These are phyloP conservation scores for Vanessa cardui DNA, from an alignment of 2,888 invertebrate genomes.

Conservation along the genomic window DNA sequence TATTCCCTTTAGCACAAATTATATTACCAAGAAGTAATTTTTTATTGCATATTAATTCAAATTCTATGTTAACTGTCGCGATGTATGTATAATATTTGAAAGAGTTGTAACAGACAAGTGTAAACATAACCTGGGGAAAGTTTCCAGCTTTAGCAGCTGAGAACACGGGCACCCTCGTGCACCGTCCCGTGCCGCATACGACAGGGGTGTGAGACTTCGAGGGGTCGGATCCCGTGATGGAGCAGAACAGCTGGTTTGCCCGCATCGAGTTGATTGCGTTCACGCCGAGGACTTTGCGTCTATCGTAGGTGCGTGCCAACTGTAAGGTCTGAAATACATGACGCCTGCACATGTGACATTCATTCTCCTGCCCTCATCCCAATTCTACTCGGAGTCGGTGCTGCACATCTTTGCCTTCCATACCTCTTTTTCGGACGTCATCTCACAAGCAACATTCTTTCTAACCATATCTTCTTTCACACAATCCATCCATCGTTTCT, in stretches of 20 bases:
- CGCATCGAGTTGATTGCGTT: constrained; percentile 73
- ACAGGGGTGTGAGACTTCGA: constrained; percentile 55
- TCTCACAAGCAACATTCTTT: too few relatives aligned
- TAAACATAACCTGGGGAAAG: constrained; percentile 55
- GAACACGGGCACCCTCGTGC: constrained; percentile 72
- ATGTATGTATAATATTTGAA: background rate
- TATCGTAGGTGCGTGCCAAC: constrained; percentile 55
- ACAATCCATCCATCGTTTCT: too few relatives aligned
- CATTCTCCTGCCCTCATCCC: too few relatives aligned
- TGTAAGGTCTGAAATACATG: constrained; percentile 59
- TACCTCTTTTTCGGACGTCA: too few relatives aligned
- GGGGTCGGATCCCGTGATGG: constrained; percentile 61
- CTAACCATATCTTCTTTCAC: too few relatives aligned
- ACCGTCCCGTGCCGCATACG: constrained; percentile 65
- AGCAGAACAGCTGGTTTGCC: constrained; percentile 70
- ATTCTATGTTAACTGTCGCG: too few relatives aligned
- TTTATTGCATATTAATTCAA: too few relatives aligned
- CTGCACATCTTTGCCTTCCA: too few relatives aligned
- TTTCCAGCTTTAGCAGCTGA: constrained; percentile 60
- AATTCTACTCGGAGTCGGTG: too few relatives aligned
- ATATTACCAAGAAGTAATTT: too few relatives aligned
- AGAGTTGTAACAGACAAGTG: background rate
- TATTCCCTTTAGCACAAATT: too few relatives aligned
- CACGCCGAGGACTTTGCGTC: constrained; percentile 65
- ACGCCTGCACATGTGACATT: background rate